phyloP scores from a whole-genome alignment of 2,797 vertebrate genomes.

The Prionace glauca region DNA sequence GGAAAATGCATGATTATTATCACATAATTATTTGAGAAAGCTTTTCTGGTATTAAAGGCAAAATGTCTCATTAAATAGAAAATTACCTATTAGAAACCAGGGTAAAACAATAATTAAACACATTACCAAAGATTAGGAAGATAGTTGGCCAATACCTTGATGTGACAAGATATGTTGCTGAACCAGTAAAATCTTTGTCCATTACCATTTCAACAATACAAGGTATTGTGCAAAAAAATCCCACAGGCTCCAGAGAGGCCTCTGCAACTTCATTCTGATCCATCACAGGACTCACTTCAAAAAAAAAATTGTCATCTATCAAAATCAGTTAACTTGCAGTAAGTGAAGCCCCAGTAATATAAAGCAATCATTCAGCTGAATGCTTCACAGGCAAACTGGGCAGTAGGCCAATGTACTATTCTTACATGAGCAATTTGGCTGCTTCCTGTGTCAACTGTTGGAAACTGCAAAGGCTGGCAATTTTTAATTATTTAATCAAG shows the following conservation, averaged over 20 bases:
- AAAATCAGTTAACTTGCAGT: not conserved
- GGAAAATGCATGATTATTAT: not conserved
- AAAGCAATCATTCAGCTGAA: constrained; percentile 1
- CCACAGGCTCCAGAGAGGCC: not conserved
- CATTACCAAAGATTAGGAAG: not conserved
- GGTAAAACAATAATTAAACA: not conserved
- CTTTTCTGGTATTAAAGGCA: not conserved
- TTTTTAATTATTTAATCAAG: not conserved
- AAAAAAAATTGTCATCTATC: not conserved
- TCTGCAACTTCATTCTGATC: not conserved
- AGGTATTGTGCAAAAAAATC: not conserved
- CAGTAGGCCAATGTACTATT: not conserved
- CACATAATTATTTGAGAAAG: not conserved
- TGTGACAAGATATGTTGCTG: not conserved
- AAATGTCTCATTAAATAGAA: not conserved
- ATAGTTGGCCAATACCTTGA: not conserved
- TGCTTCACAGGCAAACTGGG: constrained; percentile 4
- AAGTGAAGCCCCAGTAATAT: not conserved
- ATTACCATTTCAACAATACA: not conserved
- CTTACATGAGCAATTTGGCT: not conserved
- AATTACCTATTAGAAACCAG: not conserved
- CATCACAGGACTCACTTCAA: not conserved
- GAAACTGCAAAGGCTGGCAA: not conserved
- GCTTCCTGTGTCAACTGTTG: not conserved
- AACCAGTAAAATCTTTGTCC: not conserved